phyloP scores from a whole-genome alignment of 1,140 invertebrate genomes.

The Lanistes nyassanus region DNA sequence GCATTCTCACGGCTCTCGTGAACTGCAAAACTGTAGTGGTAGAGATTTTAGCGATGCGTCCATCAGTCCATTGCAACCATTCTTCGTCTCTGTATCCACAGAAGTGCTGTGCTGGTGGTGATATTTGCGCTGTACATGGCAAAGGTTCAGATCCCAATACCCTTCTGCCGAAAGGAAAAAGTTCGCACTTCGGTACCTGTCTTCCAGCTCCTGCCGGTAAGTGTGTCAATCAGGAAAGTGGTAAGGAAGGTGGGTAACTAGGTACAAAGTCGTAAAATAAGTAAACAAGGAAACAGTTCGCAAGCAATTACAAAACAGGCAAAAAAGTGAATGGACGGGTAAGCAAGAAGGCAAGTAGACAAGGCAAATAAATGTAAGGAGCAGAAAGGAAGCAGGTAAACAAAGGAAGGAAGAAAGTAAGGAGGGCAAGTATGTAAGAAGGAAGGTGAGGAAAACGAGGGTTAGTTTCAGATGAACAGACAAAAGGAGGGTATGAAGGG shows the following conservation, averaged over 20 bases:
- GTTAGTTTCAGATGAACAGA: slow-evolving; percentile 2
- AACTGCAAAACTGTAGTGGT: too few species aligned
- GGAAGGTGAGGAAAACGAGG: neutral
- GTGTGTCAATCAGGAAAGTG: too few species aligned
- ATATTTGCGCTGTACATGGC: slow-evolving; percentile 25
- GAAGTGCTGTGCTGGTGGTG: slow-evolving; percentile 19
- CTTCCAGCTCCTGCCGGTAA: slow-evolving; percentile 32
- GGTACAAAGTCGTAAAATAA: too few species aligned
- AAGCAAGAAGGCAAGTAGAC: neutral
- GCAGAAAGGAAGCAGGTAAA: neutral
- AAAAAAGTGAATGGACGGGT: neutral
- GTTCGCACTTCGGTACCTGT: slow-evolving; percentile 13
- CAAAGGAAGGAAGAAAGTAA: slow-evolving; percentile 1
- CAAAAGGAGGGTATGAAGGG: neutral
- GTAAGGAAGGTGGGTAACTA: too few species aligned
- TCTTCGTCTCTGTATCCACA: neutral
- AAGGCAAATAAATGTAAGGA: neutral
- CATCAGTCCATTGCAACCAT: too few species aligned
- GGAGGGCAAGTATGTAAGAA: neutral
- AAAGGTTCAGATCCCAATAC: slow-evolving; percentile 17
- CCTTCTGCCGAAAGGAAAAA: slow-evolving; percentile 19
- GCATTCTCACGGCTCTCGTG: neutral
- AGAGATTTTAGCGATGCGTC: neutral
- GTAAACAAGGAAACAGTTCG: too few species aligned
- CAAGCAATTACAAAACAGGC: too few species aligned